Conservation (phyloP, 1,140 invertebrate genomes). For the Lordiphosa collinella region DNA sequence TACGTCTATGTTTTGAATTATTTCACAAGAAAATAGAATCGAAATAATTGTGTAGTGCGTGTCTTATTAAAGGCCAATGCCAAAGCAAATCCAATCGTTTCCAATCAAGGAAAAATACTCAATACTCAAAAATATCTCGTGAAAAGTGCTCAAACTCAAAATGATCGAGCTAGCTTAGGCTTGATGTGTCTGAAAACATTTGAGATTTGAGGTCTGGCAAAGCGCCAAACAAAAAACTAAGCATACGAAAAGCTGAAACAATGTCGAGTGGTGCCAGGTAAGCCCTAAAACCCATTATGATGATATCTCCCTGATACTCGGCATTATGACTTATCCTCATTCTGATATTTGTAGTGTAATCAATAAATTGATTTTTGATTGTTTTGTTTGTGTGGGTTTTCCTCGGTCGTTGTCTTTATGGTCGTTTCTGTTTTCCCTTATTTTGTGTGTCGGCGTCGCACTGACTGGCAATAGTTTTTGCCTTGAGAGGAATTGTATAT, state of each 20-base stretch:
- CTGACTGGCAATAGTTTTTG: constrained; percentile 39
- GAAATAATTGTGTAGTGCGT: constrained; percentile 19
- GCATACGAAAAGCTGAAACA: not conserved
- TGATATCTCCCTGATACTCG: constrained; percentile 13
- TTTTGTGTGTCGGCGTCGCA: constrained; percentile 44
- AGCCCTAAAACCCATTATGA: not conserved
- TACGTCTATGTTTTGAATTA: constrained; percentile 8
- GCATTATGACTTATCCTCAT: constrained; percentile 39
- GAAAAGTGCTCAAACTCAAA: no score
- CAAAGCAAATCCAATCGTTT: constrained; percentile 8
- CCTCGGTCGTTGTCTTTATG: constrained; percentile 6
- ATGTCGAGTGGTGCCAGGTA: constrained; percentile 67
- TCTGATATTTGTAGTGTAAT: constrained; percentile 56
- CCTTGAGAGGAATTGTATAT: no score
- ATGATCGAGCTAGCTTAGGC: no score
- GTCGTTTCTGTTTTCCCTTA: constrained; percentile 26
- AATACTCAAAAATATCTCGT: no score
- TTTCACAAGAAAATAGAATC: constrained; percentile 13
- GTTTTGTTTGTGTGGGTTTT: constrained; percentile 32
- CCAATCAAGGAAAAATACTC: not conserved
- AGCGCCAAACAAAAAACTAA: no score
- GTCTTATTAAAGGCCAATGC: constrained; percentile 24
- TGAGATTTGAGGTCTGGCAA: no score
- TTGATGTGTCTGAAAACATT: not conserved
- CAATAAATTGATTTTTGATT: constrained; percentile 78